A percentile compares a stretch with the other conserved stretches of the same genome.
phyloP scores from a whole-genome alignment of 1,140 invertebrate genomes.

The Apis florea region DNA sequence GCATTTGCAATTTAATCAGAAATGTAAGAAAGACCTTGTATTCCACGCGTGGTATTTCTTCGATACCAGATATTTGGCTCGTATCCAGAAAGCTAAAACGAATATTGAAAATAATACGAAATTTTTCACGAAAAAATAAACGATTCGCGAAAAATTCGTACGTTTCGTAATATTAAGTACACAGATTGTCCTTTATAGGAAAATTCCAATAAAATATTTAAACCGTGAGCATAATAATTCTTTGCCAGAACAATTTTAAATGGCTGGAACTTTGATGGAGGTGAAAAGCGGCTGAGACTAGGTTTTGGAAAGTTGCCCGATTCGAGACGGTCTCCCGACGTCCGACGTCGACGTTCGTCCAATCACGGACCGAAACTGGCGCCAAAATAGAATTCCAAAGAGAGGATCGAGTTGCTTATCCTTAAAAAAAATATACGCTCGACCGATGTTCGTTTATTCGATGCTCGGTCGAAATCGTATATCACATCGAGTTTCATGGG shows the following conservation, averaged over 20 bases:
- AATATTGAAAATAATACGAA: neutral
- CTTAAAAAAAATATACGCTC: constrained; percentile 6
- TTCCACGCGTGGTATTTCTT: neutral
- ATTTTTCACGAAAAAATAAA: neutral
- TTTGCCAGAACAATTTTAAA: neutral
- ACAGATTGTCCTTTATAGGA: constrained; percentile 9
- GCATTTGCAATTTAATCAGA: too few species aligned
- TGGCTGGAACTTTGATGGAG: neutral
- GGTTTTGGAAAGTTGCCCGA: constrained; percentile 62
- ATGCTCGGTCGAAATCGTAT: constrained; percentile 18
- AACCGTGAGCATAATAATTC: constrained; percentile 8
- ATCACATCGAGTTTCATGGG: constrained; percentile 3
- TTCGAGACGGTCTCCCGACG: constrained; percentile 34
- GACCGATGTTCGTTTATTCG: neutral
- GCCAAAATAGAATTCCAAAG: constrained; percentile 50
- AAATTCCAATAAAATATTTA: constrained; percentile 9
- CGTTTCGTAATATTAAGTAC: constrained; percentile 8
- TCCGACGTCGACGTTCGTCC: constrained; percentile 37
- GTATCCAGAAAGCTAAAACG: neutral
- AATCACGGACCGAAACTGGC: constrained; percentile 1
- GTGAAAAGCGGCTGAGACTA: constrained; percentile 4
- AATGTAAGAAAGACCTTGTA: too few species aligned
- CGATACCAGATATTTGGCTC: constrained; percentile 1
- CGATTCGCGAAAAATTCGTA: neutral
- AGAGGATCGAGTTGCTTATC: neutral